Evolutionary conservation across 2,797 vertebrate species (phyloP).

Genomic region (Esox masquinongy): DNA sequence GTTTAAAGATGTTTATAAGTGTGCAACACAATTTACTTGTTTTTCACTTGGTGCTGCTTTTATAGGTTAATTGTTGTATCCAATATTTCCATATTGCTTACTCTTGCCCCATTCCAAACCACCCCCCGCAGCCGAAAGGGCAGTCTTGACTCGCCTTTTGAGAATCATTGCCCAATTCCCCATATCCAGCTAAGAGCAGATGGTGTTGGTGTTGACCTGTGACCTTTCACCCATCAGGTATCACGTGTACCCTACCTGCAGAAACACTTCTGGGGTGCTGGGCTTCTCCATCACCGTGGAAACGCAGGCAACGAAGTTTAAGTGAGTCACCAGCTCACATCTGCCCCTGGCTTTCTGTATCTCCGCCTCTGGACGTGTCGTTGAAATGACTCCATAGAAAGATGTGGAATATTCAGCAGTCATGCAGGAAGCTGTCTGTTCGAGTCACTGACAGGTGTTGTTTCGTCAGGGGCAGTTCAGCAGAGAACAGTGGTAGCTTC

Average conservation of each 20-base stretch:
- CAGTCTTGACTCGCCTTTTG: too few species aligned
- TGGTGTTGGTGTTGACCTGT: neutral
- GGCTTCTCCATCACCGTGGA: conserved; percentile 94
- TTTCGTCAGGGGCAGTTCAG: conserved; percentile 9
- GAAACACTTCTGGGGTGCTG: conserved; percentile 93
- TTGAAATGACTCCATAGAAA: neutral
- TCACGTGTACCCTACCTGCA: conserved; percentile 90
- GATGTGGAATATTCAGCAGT: neutral
- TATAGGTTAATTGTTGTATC: neutral
- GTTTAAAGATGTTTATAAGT: too few species aligned
- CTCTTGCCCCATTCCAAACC: neutral
- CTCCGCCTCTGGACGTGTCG: neutral
- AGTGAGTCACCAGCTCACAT: conserved; percentile 69
- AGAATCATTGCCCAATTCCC: too few species aligned
- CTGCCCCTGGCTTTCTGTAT: neutral
- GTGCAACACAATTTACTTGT: too few species aligned
- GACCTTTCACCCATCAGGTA: conserved; percentile 71
- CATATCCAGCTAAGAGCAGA: too few species aligned
- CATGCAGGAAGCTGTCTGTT: neutral
- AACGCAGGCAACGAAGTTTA: conserved; percentile 94
- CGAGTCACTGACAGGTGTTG: neutral
- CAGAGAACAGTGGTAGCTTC: neutral
- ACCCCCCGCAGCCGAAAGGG: too few species aligned
- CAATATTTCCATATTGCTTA: neutral
- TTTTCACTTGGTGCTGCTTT: neutral